Evolutionary conservation across 2,113 vertebrate species (phyloP).

Genomic region (Alces alces): DNA sequence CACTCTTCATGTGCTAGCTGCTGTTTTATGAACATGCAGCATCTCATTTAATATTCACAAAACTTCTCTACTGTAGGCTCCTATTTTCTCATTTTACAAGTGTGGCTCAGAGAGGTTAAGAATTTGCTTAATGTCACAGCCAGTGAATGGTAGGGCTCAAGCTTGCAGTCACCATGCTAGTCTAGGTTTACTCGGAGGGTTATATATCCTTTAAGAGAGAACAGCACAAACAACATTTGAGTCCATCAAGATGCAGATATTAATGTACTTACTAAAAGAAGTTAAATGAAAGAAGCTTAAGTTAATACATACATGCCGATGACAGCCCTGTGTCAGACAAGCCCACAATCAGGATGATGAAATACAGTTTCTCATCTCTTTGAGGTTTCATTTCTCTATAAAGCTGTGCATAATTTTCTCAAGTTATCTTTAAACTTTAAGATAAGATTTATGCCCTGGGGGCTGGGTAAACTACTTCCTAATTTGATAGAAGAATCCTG

Average conservation of each 20-base stretch:
- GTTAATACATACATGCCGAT: not conserved
- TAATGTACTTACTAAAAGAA: not conserved
- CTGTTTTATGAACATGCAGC: not conserved
- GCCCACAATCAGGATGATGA: not conserved
- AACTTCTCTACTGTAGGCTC: not conserved
- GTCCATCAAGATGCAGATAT: not conserved
- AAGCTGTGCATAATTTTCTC: not conserved
- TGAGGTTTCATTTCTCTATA: not conserved
- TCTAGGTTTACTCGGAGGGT: not conserved
- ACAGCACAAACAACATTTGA: not conserved
- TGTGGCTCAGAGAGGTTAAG: conserved; percentile 3
- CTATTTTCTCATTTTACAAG: not conserved
- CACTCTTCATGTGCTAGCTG: no score
- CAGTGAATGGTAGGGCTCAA: not conserved
- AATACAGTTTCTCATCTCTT: not conserved
- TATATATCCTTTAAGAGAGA: not conserved
- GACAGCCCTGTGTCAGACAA: not conserved
- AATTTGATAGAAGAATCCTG: not conserved
- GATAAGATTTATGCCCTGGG: not conserved
- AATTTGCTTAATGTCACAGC: not conserved
- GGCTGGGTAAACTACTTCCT: not conserved
- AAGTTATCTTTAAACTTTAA: not conserved
- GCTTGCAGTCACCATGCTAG: not conserved
- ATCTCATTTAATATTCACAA: not conserved
- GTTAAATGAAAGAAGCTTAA: not conserved